These are phyloP conservation scores for Vanessa atalanta DNA, from an alignment of 1,140 invertebrate genomes.

Conservation along the genomic window DNA sequence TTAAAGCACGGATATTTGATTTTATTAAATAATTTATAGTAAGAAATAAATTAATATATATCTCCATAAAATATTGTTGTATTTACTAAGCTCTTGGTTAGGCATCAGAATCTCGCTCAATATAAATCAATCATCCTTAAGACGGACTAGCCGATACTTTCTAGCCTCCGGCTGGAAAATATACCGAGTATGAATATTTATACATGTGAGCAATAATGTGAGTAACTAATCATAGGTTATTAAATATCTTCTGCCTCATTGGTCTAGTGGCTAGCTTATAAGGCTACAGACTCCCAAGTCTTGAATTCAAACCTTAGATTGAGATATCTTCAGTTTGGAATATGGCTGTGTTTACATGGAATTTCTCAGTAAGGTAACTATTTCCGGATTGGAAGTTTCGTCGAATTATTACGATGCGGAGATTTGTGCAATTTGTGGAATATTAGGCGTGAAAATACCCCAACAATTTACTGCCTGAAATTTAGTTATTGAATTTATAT, in stretches of 20 bases:
- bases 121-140: constrained; percentile 20
- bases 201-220: too few relatives aligned
- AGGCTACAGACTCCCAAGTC: too few relatives aligned
- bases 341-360: background rate
- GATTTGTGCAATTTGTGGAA: too few relatives aligned
- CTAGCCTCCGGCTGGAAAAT: constrained; percentile 10
- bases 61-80: constrained; percentile 20
- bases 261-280: too few relatives aligned
- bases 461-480: too few relatives aligned
- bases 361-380: background rate
- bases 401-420: background rate
- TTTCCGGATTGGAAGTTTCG: background rate
- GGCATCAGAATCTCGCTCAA: constrained; percentile 10
- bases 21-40: background rate
- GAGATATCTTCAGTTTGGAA: too few relatives aligned
- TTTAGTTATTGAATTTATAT: too few relatives aligned
- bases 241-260: too few relatives aligned
- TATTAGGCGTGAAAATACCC: too few relatives aligned
- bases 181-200: background rate
- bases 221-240: too few relatives aligned
- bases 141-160: constrained; percentile 7
- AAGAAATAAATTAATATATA: constrained; percentile 2
- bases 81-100: constrained; percentile 1
- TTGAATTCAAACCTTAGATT: too few relatives aligned
- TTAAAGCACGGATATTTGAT: too few relatives aligned